Evolutionary conservation across 2,113 vertebrate species (phyloP).

Genomic region (Chionodraco myersi): DNA sequence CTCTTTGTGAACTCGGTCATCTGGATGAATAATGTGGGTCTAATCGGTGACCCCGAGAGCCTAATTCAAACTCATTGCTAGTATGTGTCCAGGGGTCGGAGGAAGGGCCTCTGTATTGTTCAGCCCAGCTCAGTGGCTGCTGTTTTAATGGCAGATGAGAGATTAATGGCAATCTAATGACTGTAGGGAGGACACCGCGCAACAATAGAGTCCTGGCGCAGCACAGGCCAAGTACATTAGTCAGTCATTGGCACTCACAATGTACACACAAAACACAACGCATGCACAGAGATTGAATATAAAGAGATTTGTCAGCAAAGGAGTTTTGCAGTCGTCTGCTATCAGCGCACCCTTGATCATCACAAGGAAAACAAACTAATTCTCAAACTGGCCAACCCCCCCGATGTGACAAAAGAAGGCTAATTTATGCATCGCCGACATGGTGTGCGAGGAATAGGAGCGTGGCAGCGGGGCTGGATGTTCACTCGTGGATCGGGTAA

Average conservation of each 20-base stretch:
- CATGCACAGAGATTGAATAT: conserved; percentile 17
- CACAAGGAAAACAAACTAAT: conserved; percentile 67
- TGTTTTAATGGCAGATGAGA: conserved; percentile 76
- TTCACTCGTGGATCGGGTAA: conserved; percentile 70
- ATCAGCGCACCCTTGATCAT: conserved; percentile 29
- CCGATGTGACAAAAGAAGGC: conserved; percentile 67
- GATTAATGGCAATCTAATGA: conserved; percentile 78
- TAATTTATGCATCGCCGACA: conserved; percentile 73
- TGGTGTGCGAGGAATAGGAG: conserved; percentile 38
- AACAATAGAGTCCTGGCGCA: conserved; percentile 66
- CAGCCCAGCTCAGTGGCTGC: conserved; percentile 62
- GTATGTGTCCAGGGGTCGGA: conserved; percentile 53
- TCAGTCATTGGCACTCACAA: conserved; percentile 44
- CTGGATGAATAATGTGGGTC: conserved; percentile 70
- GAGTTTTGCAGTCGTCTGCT: conserved; percentile 52
- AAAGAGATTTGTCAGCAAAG: conserved; percentile 55
- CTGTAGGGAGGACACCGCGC: conserved; percentile 65
- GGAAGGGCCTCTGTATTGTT: conserved; percentile 63
- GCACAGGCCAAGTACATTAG: conserved; percentile 61
- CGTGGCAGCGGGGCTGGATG: conserved; percentile 52
- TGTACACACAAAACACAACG: conserved; percentile 17
- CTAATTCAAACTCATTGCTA: conserved; percentile 73
- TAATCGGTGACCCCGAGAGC: conserved; percentile 77
- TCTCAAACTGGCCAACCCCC: conserved; percentile 53
- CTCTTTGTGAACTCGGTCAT: conserved; percentile 73